Evolutionary conservation across 2,888 invertebrate species (phyloP).

Genomic region (Hesperia comma): DNA sequence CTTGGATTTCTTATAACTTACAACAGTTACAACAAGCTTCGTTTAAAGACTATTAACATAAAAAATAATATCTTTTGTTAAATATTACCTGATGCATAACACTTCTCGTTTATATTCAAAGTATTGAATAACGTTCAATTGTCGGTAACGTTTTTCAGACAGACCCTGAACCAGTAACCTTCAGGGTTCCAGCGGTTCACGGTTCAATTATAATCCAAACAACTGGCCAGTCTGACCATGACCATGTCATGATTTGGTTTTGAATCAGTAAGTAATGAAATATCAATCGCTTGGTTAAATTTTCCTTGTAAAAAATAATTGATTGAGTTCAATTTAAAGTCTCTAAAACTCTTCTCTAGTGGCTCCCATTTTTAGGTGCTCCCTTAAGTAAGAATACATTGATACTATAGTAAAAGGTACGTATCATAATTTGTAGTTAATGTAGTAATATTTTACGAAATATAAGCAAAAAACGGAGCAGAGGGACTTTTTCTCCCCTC

Average conservation of each 20-base stretch:
- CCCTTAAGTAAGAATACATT: no score
- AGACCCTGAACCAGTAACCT: slow-evolving; percentile 27
- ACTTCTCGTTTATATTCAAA: slow-evolving; percentile 12
- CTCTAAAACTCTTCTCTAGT: no score
- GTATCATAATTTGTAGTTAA: no score
- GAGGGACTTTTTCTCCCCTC: no score
- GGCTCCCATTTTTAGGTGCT: no score
- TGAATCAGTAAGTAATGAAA: slow-evolving; percentile 15
- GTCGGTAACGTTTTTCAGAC: slow-evolving; percentile 16
- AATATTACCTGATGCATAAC: slow-evolving; percentile 19
- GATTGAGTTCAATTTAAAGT: background rate
- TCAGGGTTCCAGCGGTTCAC: slow-evolving; percentile 20
- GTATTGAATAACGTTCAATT: slow-evolving; percentile 3
- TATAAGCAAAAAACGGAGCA: no score
- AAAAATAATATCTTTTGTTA: slow-evolving; percentile 10
- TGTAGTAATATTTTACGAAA: no score
- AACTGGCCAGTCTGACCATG: slow-evolving; percentile 18
- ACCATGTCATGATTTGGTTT: slow-evolving; percentile 18
- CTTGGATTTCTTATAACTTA: no score
- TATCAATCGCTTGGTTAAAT: slow-evolving; percentile 7
- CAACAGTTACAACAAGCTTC: no score
- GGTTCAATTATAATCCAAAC: slow-evolving; percentile 12
- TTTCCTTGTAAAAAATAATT: background rate
- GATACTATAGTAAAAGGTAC: no score
- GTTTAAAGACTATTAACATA: background rate